A percentile compares a stretch with the other conserved stretches of the same genome.
Conservation (phyloP, 1,140 invertebrate genomes). For the Hyles euphorbiae region DNA sequence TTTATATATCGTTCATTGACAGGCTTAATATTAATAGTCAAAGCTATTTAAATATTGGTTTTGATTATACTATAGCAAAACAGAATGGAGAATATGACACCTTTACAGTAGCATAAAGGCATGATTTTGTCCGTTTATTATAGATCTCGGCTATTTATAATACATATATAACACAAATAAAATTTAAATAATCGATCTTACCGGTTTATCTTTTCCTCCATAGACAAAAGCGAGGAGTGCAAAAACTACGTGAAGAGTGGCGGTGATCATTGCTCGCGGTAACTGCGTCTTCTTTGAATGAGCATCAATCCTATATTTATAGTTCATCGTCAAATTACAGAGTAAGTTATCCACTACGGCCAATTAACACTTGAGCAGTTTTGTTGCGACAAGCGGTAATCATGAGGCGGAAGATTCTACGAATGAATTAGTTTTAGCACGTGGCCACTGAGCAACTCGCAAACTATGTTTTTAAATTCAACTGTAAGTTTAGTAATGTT, state of each 20-base stretch:
- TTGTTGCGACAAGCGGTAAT: slow-evolving; percentile 37
- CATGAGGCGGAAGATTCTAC: slow-evolving; percentile 38
- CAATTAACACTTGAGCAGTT: slow-evolving; percentile 38
- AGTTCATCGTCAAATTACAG: slow-evolving; percentile 4
- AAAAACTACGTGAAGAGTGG: slow-evolving; percentile 33
- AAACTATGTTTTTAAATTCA: too few relatives aligned
- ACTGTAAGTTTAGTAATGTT: too few relatives aligned
- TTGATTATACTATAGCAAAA: too few relatives aligned
- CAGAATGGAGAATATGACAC: too few relatives aligned
- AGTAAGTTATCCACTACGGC: slow-evolving; percentile 3
- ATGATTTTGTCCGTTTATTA: too few relatives aligned
- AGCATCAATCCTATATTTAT: slow-evolving; percentile 13
- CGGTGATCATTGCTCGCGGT: slow-evolving; percentile 42
- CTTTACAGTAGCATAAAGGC: too few relatives aligned
- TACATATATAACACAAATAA: slow-evolving; percentile 4
- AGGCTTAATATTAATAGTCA: too few relatives aligned
- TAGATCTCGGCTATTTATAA: slow-evolving; percentile 6
- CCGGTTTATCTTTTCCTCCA: slow-evolving; percentile 51
- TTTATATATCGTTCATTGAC: too few relatives aligned
- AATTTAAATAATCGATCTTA: slow-evolving; percentile 25
- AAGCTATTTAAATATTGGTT: too few relatives aligned
- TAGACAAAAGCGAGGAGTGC: slow-evolving; percentile 27
- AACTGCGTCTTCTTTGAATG: slow-evolving; percentile 20
- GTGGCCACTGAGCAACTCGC: too few relatives aligned
- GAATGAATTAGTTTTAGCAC: slow-evolving; percentile 39